Base-by-base conservation (phyloP, 1,140 invertebrate species). In the Homalodisca vitripennis region DNA sequence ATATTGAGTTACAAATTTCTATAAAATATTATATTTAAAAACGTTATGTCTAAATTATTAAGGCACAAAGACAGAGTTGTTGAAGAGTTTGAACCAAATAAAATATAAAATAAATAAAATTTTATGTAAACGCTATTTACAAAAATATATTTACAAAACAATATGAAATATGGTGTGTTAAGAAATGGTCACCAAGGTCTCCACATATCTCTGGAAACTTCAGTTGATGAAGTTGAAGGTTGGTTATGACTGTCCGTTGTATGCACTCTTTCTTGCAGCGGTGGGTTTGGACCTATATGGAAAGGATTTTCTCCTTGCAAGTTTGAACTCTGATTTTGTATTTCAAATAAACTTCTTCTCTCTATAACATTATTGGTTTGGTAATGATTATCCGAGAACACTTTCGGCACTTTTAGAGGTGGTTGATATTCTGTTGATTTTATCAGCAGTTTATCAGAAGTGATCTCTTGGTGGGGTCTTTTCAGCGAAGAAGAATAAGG, bases 161-260 rank as follows among this genome's bases (percentile, higher is more conserved):
- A 41, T 10, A 41, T 10, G 34, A 41, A 41, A 10, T 41, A 10
- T 41, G 6, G 17, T 10, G 6, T 10, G 17, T 10, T 41, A 41
- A 41, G 17, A 10, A 10, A 41, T 41, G 6, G 6, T 71, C 51
- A 73, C 72, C 72, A 73, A 30, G 72, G 72, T 20, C 72, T 68
- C 72, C 72, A 73, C 72, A 73, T 73, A 68, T 69, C 63, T 41
- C 60, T 53, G 41, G 66, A 64, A 63, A 71, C 70, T 32, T 71
- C 66, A 3, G 67, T 64, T 14, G 67, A 34, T 53, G 70, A 69
- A 10, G 71, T 70, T n/a, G 62, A 67, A 10, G 68, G 67, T 1
- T 66, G 69, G 20, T 57, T 69, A n/a, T 65, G 66, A 13, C 47
- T 66, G 17, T 51, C 30, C 6, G 20, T 14, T 24, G 46, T 20